Conservation (phyloP, 2,113 vertebrate genomes). For the Pseudopipra pipra region DNA sequence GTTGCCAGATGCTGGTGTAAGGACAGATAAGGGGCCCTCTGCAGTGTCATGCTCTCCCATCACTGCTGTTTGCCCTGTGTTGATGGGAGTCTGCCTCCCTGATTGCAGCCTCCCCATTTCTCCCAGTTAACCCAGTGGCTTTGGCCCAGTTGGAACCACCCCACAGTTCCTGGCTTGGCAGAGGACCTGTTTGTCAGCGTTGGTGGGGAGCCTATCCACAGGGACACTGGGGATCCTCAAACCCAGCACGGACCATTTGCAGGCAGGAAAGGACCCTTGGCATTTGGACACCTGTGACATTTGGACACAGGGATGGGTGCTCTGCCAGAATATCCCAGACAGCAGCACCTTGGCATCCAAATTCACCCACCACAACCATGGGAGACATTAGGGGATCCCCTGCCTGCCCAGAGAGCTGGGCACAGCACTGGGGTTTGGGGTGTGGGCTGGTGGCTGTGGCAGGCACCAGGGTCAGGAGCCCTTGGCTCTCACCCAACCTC, state of each 20-base stretch:
- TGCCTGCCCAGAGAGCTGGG: neutral
- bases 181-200: neutral
- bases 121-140: neutral
- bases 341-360: neutral
- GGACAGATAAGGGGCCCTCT: neutral
- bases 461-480: neutral
- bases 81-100: neutral
- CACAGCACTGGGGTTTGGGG: neutral
- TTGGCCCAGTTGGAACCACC: neutral
- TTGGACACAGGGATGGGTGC: neutral
- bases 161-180: rapidly evolving
- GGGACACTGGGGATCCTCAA: neutral
- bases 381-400: neutral
- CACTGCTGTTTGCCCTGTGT: neutral
- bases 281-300: neutral
- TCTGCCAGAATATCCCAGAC: neutral
- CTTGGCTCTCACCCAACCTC: neutral
- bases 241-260: rapidly evolving
- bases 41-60: rapidly evolving
- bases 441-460: neutral
- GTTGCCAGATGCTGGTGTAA: neutral
- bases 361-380: rapidly evolving
- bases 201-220: neutral
- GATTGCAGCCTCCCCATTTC: neutral
- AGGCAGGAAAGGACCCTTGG: neutral